Conservation (phyloP, 2,888 invertebrate species). For the Leptinotarsa peninsularis region DNA sequence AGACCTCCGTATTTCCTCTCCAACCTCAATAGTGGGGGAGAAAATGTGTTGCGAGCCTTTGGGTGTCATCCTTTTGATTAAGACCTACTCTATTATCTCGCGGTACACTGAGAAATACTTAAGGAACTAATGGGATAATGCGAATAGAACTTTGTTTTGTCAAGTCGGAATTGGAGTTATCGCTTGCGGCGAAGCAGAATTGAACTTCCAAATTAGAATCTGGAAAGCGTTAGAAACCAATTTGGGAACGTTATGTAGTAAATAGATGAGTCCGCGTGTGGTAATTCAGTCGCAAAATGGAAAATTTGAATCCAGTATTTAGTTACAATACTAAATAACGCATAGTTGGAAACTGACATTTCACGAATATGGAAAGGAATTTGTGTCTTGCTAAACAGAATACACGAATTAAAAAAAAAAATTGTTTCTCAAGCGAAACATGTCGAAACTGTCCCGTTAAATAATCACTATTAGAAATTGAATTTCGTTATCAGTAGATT, state of each 20-base stretch:
- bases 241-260: constrained; percentile 15
- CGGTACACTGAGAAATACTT: constrained; percentile 4
- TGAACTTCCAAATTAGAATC: constrained; percentile 30
- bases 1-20: too few relatives aligned
- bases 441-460: too few relatives aligned
- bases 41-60: not conserved
- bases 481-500: too few relatives aligned
- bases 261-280: not conserved
- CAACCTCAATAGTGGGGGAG: too few relatives aligned
- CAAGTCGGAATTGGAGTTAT: constrained; percentile 31
- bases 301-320: not conserved
- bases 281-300: not conserved
- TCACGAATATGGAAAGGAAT: too few relatives aligned
- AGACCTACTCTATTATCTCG: not conserved
- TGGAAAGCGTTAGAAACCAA: constrained; percentile 34
- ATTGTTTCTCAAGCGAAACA: not conserved
- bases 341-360: too few relatives aligned
- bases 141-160: constrained; percentile 31
- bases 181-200: constrained; percentile 23
- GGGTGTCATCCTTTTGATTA: not conserved
- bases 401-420: not conserved
- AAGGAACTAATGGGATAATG: constrained; percentile 27
- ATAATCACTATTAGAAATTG: too few relatives aligned
- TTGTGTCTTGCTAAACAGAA: not conserved
- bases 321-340: not conserved